Base-by-base conservation (phyloP, 23 tunicate species). In the Corella eumyota region DNA sequence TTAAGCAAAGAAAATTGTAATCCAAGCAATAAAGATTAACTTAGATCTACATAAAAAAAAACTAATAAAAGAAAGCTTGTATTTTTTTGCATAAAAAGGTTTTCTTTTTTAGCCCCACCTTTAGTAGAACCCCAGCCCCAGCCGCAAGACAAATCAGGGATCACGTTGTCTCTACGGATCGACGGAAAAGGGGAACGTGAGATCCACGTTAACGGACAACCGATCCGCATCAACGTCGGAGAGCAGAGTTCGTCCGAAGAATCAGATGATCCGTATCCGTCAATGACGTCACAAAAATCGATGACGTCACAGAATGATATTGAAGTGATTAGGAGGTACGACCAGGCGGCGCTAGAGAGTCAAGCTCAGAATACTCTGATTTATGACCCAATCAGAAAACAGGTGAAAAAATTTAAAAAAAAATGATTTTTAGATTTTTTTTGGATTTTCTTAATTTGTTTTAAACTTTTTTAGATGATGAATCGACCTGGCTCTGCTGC, bases 241-340 rank as follows among this genome's bases (percentile, higher is more conserved):
- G 31, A 2, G 31, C 1, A 5, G 31, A 26, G 33, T 2, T 54
- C 60, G 25, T 54, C 60, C 2, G 60, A 54, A 21, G 60, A 54
- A 25, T 54, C 31, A 23, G 30, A 25, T 7, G 30, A 23, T 13
- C 60, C 20, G 23, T 33, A 26, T 22, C 20, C 34, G 15, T 26
- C 34, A 23, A 25, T 54, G n/a, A 2, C 60, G 25, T 26, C 34
- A 3, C 60, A 54, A 54, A 32, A n/a, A 26, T 26, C 34, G 5
- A n/a, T n/a, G n/a, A n/a, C n/a, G n/a, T n/a, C n/a, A n/a, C n/a
- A n/a, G n/a, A 65, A 79, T 22, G 66, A 82, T n/a, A 74, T 82
- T 6, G 56, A 74, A 55, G 92, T 82, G 47, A 72, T 82, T 19
- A 67, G 92, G 30, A 68, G 69, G 35, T 74, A 60, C 26, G 81